phyloP scores from a whole-genome alignment of 1,140 invertebrate genomes.

The Parapsyche elsis region DNA sequence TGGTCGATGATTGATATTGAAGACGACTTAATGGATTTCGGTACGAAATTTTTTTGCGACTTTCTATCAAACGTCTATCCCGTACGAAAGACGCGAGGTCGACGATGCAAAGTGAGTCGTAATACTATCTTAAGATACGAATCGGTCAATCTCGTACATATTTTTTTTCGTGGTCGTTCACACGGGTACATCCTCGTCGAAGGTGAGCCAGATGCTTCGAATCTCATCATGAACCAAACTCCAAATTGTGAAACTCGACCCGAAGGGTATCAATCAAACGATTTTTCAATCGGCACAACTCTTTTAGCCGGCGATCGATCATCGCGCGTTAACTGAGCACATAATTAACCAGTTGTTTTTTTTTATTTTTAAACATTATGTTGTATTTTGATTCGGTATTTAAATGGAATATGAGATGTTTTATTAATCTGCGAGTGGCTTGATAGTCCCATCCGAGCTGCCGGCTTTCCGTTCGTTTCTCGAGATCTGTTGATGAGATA shows the following conservation, averaged over 20 bases:
- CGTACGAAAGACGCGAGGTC: background rate
- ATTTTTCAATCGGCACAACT: background rate
- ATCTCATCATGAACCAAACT: background rate
- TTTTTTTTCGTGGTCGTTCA: constrained; percentile 5
- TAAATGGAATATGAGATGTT: too few species aligned
- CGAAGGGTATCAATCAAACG: constrained; percentile 14
- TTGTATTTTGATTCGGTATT: too few species aligned
- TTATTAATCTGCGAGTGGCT: too few species aligned
- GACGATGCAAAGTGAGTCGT: background rate
- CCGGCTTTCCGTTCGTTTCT: background rate
- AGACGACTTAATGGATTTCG: background rate
- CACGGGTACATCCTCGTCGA: constrained; percentile 6
- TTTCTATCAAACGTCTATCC: too few species aligned
- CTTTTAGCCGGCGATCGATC: too few species aligned
- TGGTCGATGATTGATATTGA: background rate
- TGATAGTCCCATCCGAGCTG: too few species aligned
- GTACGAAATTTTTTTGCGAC: background rate
- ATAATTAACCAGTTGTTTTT: too few species aligned
- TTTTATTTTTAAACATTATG: too few species aligned
- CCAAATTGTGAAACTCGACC: constrained; percentile 5
- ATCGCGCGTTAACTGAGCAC: too few species aligned
- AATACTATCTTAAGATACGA: too few species aligned
- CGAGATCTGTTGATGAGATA: background rate
- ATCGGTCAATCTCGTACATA: background rate
- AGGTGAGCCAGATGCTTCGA: constrained; percentile 20